Percentiles rank a stretch among this genome's conserved stretches.
phyloP scores from a whole-genome alignment of 2,888 invertebrate species.

The Trachelus stipa region DNA sequence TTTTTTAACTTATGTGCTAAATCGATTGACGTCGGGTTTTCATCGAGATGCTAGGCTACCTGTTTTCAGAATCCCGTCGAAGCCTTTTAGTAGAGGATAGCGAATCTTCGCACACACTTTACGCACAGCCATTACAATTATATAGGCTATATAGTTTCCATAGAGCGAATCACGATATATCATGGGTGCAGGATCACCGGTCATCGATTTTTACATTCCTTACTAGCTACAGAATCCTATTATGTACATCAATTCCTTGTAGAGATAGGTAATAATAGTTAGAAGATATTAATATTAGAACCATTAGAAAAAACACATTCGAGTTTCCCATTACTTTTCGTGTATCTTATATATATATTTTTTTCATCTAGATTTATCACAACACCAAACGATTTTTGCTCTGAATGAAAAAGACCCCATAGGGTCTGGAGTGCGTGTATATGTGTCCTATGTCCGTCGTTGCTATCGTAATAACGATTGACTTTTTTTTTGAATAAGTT shows the following conservation, averaged over 20 bases:
- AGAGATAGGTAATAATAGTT: conserved; percentile 48
- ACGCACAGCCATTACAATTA: conserved; percentile 6
- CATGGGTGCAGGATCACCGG: not conserved
- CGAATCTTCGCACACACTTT: not conserved
- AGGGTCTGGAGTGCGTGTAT: not conserved
- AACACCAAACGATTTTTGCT: conserved; percentile 51
- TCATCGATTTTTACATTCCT: not conserved
- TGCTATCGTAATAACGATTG: not conserved
- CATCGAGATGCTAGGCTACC: not conserved
- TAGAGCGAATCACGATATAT: not conserved
- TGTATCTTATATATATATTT: conserved; percentile 2
- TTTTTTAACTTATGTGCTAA: not conserved
- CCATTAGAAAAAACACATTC: conserved; percentile 17
- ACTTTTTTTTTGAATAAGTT: not conserved
- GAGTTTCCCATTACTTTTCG: not conserved
- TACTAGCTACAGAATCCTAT: conserved; percentile 27
- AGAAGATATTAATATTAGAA: conserved; percentile 36
- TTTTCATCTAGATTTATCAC: conserved; percentile 35
- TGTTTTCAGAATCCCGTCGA: not conserved
- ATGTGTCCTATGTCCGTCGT: not conserved
- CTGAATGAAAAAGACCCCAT: conserved; percentile 40
- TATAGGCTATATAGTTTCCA: not conserved
- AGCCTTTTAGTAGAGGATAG: not conserved
- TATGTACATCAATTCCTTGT: conserved; percentile 63
- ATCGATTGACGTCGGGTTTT: not conserved